Evolutionary conservation across 2,888 invertebrate genomes (phyloP).

Genomic region (Athetis lepigone): DNA sequence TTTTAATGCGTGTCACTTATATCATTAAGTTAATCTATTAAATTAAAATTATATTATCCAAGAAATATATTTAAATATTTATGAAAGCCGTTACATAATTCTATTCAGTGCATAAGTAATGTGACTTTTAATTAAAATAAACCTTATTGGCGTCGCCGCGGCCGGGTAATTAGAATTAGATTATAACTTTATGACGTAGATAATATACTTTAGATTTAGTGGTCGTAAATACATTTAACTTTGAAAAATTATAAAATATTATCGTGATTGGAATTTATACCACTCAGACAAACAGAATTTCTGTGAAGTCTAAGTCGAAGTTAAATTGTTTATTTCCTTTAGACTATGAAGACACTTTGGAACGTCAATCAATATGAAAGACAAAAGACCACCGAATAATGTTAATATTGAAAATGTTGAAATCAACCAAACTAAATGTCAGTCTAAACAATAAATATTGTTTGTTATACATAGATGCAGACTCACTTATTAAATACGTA

Average conservation of each 20-base stretch:
- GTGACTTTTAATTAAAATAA: constrained; percentile 5
- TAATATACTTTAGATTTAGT: background rate
- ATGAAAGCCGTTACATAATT: constrained; percentile 17
- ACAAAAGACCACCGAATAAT: background rate
- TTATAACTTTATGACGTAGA: background rate
- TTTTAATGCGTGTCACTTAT: constrained; percentile 12
- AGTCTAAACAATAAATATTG: constrained; percentile 9
- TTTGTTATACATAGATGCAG: constrained; percentile 30
- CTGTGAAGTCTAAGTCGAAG: too few species aligned
- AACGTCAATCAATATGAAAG: too few species aligned
- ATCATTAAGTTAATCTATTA: constrained; percentile 23
- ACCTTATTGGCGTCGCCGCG: too few species aligned
- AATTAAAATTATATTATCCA: constrained; percentile 29
- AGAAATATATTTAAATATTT: constrained; percentile 22
- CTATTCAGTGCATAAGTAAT: constrained; percentile 14
- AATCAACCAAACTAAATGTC: background rate
- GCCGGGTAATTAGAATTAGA: too few species aligned
- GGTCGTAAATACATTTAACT: constrained; percentile 8
- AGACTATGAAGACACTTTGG: too few species aligned
- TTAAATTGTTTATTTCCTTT: too few species aligned
- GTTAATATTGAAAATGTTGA: background rate
- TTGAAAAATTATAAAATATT: constrained; percentile 7
- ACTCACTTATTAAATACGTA: constrained; percentile 63
- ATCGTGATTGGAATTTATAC: background rate
- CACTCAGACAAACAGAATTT: background rate